Evolutionary conservation across 2,797 vertebrate genomes (phyloP).

Genomic region (Neopelma chrysocephalum): DNA sequence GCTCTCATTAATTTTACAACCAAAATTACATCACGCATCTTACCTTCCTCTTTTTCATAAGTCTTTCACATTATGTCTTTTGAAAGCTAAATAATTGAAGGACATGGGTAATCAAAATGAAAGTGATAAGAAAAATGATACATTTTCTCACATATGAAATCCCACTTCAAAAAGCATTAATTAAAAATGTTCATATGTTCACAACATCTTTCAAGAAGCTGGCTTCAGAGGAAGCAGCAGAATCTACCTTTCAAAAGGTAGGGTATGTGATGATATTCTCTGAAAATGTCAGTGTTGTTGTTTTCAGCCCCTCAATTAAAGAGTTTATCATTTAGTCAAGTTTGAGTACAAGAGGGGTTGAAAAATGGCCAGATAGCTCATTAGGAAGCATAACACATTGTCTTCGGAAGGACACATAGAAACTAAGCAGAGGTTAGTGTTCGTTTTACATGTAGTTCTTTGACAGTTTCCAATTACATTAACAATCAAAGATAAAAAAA

Average conservation of each 20-base stretch:
- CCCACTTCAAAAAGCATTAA: not conserved
- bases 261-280: not conserved
- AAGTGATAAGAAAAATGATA: not conserved
- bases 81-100: constrained; percentile 17
- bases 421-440: constrained; percentile 16
- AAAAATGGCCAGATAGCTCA: not conserved
- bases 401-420: not conserved
- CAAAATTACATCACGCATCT: not conserved
- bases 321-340: not conserved
- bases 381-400: not conserved
- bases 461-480: not conserved
- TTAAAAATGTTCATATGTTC: constrained; percentile 10
- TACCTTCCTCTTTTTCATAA: not conserved
- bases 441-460: not conserved
- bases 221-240: not conserved
- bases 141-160: not conserved
- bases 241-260: not conserved
- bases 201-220: not conserved
- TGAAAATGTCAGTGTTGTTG: not conserved
- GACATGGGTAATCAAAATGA: constrained; percentile 5
- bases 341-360: not conserved
- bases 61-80: not conserved
- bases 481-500: not conserved
- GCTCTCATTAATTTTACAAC: not conserved
- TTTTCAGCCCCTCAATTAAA: not conserved